Percentiles rank a stretch among this genome's conserved stretches.
phyloP scores from a whole-genome alignment of 2,888 invertebrate genomes.

The Didymodactylos carnosus region DNA sequence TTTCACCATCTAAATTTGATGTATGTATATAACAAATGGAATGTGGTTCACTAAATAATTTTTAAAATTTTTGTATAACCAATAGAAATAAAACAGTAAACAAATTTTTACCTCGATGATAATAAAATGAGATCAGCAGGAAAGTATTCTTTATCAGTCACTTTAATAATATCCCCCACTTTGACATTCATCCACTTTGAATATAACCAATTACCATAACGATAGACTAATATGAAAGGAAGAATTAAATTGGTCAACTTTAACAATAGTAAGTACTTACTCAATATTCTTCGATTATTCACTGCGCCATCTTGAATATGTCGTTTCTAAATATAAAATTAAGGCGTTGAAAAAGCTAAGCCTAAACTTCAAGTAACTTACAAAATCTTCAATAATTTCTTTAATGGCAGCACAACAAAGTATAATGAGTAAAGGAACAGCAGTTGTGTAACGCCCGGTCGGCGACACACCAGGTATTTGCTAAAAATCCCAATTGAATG shows the following conservation, averaged over 20 bases:
- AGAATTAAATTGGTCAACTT: background rate
- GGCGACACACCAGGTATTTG: conserved; percentile 99
- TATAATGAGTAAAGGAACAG: conserved; percentile 88
- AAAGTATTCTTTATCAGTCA: conserved; percentile 75
- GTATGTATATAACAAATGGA: conserved; percentile 97
- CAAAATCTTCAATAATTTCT: conserved; percentile 91
- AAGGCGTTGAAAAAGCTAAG: background rate
- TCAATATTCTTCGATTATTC: background rate
- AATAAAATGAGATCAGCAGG: conserved; percentile 82
- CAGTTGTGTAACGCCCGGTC: conserved; percentile 89
- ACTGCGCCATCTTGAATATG: background rate
- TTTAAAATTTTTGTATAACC: background rate
- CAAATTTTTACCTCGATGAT: conserved; percentile 53
- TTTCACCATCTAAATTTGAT: conserved; percentile 93
- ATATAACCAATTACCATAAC: background rate
- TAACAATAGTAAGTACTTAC: background rate
- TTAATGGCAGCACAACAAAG: conserved; percentile 86
- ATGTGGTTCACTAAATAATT: conserved; percentile 60
- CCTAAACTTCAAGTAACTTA: conserved; percentile 30
- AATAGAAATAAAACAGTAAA: background rate
- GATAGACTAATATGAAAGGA: conserved; percentile 1
- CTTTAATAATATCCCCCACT: conserved; percentile 82
- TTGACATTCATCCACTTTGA: conserved; percentile 53
- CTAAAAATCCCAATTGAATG: conserved; percentile 37
- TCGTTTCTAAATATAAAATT: background rate